Conservation (phyloP, 2,888 invertebrate genomes). For the Tachina grossa region DNA sequence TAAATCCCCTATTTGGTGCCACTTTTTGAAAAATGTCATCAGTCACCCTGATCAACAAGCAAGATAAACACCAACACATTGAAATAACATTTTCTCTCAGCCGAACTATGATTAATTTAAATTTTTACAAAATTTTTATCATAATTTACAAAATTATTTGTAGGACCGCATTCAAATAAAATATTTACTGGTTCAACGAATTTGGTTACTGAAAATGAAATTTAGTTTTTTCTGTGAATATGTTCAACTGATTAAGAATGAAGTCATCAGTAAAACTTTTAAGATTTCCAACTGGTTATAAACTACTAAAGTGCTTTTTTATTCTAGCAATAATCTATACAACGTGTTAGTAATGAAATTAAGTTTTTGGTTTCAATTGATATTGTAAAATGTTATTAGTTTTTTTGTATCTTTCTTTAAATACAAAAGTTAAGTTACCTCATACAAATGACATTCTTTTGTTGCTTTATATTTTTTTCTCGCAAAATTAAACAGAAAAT, state of each 20-base stretch:
- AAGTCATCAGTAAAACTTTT: not conserved
- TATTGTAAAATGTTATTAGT: slow-evolving; percentile 21
- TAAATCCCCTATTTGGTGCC: too few species aligned
- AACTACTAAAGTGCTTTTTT: slow-evolving; percentile 21
- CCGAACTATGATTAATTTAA: too few species aligned
- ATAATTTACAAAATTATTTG: too few species aligned
- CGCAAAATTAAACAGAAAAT: slow-evolving; percentile 39
- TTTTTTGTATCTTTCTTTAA: slow-evolving; percentile 12
- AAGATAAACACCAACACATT: too few species aligned
- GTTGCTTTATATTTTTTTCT: slow-evolving; percentile 14
- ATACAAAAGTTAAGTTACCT: slow-evolving; percentile 32
- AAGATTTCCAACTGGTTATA: slow-evolving; percentile 18
- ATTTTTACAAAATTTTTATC: too few species aligned
- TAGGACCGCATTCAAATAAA: too few species aligned
- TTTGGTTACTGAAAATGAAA: too few species aligned
- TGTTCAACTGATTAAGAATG: not conserved
- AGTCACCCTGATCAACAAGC: too few species aligned
- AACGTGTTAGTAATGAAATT: slow-evolving; percentile 57
- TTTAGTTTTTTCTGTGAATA: too few species aligned
- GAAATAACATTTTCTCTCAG: too few species aligned
- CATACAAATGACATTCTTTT: slow-evolving; percentile 59
- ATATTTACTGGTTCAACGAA: too few species aligned
- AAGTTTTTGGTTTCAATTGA: slow-evolving; percentile 54
- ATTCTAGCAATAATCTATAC: slow-evolving; percentile 15
- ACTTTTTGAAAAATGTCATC: too few species aligned